phyloP scores from a whole-genome alignment of 2,888 invertebrate species.

The Epiblema foenella region DNA sequence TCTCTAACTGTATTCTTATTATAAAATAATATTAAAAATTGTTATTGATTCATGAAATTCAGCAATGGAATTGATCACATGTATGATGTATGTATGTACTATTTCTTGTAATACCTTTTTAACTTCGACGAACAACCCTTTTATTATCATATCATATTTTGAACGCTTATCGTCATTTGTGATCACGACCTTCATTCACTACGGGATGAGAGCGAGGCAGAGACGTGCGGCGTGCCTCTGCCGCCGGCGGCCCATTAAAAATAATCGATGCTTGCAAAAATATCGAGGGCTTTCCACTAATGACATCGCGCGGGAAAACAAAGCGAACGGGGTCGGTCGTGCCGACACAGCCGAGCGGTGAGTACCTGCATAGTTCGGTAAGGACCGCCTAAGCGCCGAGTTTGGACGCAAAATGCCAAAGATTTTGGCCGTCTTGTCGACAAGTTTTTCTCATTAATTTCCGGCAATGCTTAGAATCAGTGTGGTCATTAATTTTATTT shows the following conservation, averaged over 20 bases:
- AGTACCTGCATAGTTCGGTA: conserved; percentile 32
- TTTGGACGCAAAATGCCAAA: conserved; percentile 18
- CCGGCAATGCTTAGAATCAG: conserved; percentile 4
- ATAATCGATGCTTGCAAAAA: conserved; percentile 82
- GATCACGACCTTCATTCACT: conserved; percentile 12
- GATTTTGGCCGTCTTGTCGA: conserved; percentile 20
- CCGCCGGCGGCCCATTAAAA: conserved; percentile 79
- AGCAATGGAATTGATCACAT: too few species aligned
- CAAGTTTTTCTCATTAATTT: conserved; percentile 26
- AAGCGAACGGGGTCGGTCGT: conserved; percentile 56
- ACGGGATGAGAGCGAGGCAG: conserved; percentile 40
- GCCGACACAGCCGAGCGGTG: conserved; percentile 41
- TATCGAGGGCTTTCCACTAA: conserved; percentile 83
- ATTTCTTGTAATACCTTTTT: not conserved
- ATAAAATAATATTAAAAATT: too few species aligned
- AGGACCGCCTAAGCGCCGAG: conserved; percentile 38
- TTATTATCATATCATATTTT: conserved; percentile 4
- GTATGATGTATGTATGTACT: not conserved
- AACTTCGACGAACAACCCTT: not conserved
- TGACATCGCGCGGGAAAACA: conserved; percentile 81
- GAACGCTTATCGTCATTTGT: not conserved
- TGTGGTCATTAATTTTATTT: conserved; percentile 14
- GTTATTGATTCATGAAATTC: too few species aligned
- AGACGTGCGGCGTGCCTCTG: conserved; percentile 63
- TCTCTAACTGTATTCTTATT: too few species aligned